A percentile compares a stretch with the other conserved stretches of the same genome.
Evolutionary conservation across 2,888 invertebrate species (phyloP).

Genomic region (Miltochrista miniata): DNA sequence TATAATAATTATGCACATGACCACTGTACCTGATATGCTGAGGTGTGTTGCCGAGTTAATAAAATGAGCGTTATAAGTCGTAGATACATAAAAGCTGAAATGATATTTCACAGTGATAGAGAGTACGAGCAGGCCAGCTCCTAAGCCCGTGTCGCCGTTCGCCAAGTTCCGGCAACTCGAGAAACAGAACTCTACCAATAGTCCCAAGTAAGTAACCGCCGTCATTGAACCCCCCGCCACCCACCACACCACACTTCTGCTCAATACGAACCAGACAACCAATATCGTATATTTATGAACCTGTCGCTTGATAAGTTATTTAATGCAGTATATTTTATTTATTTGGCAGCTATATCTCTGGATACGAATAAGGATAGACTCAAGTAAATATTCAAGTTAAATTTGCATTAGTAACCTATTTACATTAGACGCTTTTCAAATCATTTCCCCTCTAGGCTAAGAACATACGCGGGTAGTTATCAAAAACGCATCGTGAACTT

Average conservation of each 20-base stretch:
- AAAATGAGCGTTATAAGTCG: too few relatives aligned
- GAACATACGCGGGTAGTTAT: conserved; percentile 37
- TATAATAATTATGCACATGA: not conserved
- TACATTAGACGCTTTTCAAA: conserved; percentile 63
- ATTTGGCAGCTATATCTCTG: conserved; percentile 74
- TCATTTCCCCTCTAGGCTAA: conserved; percentile 35
- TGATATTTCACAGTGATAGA: conserved; percentile 76
- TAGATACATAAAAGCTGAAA: not conserved
- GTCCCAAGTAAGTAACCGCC: conserved; percentile 87
- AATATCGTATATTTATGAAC: conserved; percentile 50
- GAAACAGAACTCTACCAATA: conserved; percentile 91
- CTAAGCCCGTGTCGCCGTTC: conserved; percentile 92
- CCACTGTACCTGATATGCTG: not conserved
- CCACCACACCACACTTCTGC: conserved; percentile 11
- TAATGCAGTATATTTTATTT: conserved; percentile 68
- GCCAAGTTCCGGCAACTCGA: conserved; percentile 96
- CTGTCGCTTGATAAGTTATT: conserved; percentile 59
- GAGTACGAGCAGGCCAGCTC: conserved; percentile 75
- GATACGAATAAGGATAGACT: conserved; percentile 70
- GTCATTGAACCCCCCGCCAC: not conserved
- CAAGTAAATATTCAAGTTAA: conserved; percentile 69
- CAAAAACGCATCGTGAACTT: conserved; percentile 28
- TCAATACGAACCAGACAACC: conserved; percentile 15
- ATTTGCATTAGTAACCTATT: conserved; percentile 59
- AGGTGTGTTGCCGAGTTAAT: too few relatives aligned